These are phyloP conservation scores for Gambusia affinis DNA, from an alignment of 2,113 vertebrate genomes.

Conservation along the genomic window DNA sequence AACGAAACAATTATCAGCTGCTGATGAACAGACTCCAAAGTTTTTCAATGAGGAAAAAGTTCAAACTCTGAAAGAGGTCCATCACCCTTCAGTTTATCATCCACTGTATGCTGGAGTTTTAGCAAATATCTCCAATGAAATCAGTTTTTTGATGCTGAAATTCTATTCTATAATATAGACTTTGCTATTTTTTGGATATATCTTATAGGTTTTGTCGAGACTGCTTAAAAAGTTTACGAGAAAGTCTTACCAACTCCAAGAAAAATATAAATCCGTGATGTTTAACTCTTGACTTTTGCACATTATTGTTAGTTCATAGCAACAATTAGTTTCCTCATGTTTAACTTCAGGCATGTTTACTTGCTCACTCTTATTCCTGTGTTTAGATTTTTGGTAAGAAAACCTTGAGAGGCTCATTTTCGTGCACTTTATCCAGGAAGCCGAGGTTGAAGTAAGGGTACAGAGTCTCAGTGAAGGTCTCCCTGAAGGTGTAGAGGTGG, in stretches of 20 bases:
- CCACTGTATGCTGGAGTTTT: not conserved
- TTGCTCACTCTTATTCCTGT: not conserved
- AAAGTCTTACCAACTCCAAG: not conserved
- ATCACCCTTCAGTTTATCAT: not conserved
- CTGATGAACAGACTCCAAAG: not conserved
- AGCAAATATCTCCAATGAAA: no score
- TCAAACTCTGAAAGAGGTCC: not conserved
- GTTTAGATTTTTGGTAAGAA: slow-evolving; percentile 81
- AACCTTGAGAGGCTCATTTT: slow-evolving; percentile 84
- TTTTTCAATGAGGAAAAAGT: not conserved
- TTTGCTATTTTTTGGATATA: not conserved
- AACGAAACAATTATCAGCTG: not conserved
- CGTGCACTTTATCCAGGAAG: slow-evolving; percentile 82
- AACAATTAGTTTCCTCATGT: not conserved
- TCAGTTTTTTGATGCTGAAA: not conserved
- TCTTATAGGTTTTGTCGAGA: not conserved
- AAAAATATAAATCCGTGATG: not conserved
- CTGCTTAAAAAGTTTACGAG: not conserved
- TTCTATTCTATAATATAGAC: not conserved
- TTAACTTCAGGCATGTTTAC: not conserved
- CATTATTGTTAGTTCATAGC: not conserved
- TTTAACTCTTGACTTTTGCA: not conserved
- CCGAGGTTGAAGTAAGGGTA: slow-evolving; percentile 84
- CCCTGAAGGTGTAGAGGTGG: slow-evolving; percentile 82
- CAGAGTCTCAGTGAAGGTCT: slow-evolving; percentile 79